Evolutionary conservation across 2,888 invertebrate genomes (phyloP), one percentile per base, ranked within the genome.

Genomic region (Trichogramma dendrolimi): DNA sequence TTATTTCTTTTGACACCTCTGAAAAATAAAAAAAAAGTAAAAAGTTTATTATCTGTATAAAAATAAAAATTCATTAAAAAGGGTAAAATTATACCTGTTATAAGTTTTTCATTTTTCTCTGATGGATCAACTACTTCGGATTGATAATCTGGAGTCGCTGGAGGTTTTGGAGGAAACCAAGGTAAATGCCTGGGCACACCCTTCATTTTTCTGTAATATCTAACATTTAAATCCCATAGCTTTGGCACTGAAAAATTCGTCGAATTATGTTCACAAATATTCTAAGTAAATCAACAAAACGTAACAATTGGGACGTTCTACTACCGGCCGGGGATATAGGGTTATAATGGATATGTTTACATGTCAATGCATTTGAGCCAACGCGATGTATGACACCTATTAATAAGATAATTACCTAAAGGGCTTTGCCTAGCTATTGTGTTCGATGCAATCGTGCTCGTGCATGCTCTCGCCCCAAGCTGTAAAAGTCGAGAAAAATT

Each of bases 1-100:
- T 90, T 48, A 91, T 86, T 65, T 85, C 84, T 6, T 81, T 76
- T 64, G 88, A 83, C 5, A 89, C 82, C 61, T 84, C 86, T 77
- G 61, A 4, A 69, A 67, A 44, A 46, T 48, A 14, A 58, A 60
- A 54, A 62, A 14, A 39, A 42, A 6, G n/a, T 11, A 4, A 1
- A 47, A 48, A 59, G 14, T 27, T 49, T 47, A 5, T n/a, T 61
- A 43, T 14, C 41, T 58, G 43, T 53, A 46, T 48, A 47, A 61
- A 56, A 43, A 49, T 39, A 11, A 4, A 39, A 43, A 54, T 53
- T 55, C 39, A 54, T 46, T 42, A 41, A 11, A 43, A 55, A 50
- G 38, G 44, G 39, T 51, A 52, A 46, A 39, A 11, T 55, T 55
- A 63, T 27, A 76, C 77, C 74, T 53, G 65, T 59, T 43, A 69